Conservation (phyloP, 2,113 vertebrate genomes). For the Ophthalmolycus amberensis region DNA sequence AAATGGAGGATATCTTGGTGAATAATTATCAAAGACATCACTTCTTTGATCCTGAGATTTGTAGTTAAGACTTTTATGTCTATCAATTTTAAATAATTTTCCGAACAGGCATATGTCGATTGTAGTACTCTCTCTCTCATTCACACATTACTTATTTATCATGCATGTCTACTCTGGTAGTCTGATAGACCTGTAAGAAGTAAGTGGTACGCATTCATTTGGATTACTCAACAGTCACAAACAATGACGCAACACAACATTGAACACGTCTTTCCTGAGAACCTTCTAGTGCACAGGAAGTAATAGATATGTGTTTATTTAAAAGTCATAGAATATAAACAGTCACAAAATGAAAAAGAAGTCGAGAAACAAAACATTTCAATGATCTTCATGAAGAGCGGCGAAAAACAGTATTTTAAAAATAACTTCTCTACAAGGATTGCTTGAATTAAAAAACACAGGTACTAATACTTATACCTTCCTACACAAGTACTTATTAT, state of each 20-base stretch:
- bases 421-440: too few relatives aligned
- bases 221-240: not conserved
- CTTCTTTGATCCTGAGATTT: not conserved
- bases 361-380: not conserved
- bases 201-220: slow-evolving; percentile 20
- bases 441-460: too few relatives aligned
- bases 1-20: not conserved
- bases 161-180: slow-evolving; percentile 13
- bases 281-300: slow-evolving; percentile 18
- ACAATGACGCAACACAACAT: not conserved
- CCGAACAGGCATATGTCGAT: not conserved
- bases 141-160: slow-evolving; percentile 12
- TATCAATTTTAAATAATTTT: slow-evolving; percentile 1
- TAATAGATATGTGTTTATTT: slow-evolving; percentile 17
- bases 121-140: not conserved
- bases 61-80: not conserved
- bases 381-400: not conserved
- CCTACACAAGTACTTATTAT: not conserved
- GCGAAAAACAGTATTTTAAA: not conserved
- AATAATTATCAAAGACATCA: not conserved
- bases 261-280: slow-evolving; percentile 6
- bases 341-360: not conserved
- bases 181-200: slow-evolving; percentile 13
- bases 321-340: slow-evolving; percentile 13
- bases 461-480: not conserved